phyloP scores from a whole-genome alignment of 2,888 invertebrate species.

The Eretmocerus hayati region DNA sequence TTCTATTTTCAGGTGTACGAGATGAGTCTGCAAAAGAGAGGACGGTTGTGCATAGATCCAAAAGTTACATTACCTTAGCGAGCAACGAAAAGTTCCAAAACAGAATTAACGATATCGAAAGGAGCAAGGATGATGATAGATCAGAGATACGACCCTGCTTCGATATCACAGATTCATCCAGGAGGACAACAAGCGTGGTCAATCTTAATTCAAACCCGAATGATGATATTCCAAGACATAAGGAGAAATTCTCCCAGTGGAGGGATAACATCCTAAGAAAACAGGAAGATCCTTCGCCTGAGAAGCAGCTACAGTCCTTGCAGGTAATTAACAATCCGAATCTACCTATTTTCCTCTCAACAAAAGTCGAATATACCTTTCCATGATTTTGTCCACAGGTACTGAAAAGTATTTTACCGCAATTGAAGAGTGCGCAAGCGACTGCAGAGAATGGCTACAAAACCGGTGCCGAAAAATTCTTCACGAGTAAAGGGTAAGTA shows the following conservation, averaged over 20 bases:
- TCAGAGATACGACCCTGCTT: background rate
- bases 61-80: slow-evolving; percentile 35
- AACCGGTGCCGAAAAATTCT: slow-evolving; percentile 13
- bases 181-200: slow-evolving; percentile 32
- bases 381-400: slow-evolving; percentile 28
- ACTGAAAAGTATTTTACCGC: slow-evolving; percentile 43
- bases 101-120: slow-evolving; percentile 15
- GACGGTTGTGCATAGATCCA: slow-evolving; percentile 34
- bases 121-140: slow-evolving; percentile 12
- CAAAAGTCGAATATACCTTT: too few relatives aligned
- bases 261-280: slow-evolving; percentile 36
- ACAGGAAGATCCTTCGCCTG: slow-evolving; percentile 36
- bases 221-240: slow-evolving; percentile 26
- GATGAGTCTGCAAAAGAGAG: slow-evolving; percentile 10
- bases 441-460: slow-evolving; percentile 33
- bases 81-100: slow-evolving; percentile 30
- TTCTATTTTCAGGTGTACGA: slow-evolving; percentile 1
- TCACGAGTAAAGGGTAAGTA: slow-evolving; percentile 23
- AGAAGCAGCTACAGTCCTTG: slow-evolving; percentile 40
- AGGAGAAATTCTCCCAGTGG: slow-evolving; percentile 40
- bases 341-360: background rate
- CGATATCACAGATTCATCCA: slow-evolving; percentile 13
- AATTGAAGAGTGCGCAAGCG: slow-evolving; percentile 39
- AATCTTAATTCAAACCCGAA: slow-evolving; percentile 26
- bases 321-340: slow-evolving; percentile 35